A percentile compares a stretch with the other conserved stretches of the same genome.
Evolutionary conservation across 2,113 vertebrate species (phyloP).

Genomic region (Gymnobelideus leadbeateri): DNA sequence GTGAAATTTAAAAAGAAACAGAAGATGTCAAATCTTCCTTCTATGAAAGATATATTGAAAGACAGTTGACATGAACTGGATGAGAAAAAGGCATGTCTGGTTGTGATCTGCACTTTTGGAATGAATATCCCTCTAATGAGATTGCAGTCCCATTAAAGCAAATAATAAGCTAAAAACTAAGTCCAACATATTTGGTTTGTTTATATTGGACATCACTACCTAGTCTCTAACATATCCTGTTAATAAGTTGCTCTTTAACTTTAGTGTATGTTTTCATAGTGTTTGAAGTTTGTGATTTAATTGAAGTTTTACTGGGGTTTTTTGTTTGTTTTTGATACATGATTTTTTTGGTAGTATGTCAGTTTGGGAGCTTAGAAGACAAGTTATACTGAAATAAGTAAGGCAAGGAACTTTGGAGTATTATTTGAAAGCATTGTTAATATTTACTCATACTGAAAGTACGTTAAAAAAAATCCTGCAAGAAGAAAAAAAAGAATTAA

Average conservation of each 20-base stretch:
- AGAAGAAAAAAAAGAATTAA: not conserved
- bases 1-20: not conserved
- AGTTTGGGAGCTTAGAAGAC: not conserved
- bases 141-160: not conserved
- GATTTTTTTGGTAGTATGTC: fast-evolving
- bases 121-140: not conserved
- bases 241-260: conserved; percentile 41
- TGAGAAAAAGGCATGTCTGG: not conserved
- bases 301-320: not conserved
- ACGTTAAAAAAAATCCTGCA: not conserved
- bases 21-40: not conserved
- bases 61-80: not conserved
- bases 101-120: not conserved
- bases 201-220: conserved; percentile 24
- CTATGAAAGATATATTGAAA: not conserved
- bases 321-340: not conserved
- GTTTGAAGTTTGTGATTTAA: conserved; percentile 17
- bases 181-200: not conserved
- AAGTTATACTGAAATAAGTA: not conserved
- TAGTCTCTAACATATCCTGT: conserved; percentile 28
- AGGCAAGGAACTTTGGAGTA: not conserved
- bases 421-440: not conserved
- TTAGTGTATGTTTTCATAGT: not conserved
- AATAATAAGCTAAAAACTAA: not conserved
- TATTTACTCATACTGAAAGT: not conserved